phyloP scores from a whole-genome alignment of 35 echinoderm and acorn worm species.

The Hemicentrotus pulcherrimus region DNA sequence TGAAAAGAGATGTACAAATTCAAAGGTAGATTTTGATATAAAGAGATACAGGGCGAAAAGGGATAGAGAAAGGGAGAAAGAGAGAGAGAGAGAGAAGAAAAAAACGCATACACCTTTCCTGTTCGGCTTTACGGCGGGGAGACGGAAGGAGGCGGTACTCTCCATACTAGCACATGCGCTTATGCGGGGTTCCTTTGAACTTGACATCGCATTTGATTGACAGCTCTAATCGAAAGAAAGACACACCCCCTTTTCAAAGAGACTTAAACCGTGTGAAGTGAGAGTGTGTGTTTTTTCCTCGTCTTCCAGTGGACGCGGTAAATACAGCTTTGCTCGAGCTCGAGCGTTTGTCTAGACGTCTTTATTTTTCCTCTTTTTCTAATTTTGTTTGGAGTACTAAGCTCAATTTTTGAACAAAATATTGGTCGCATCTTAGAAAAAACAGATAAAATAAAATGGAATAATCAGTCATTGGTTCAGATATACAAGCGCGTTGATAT shows the following conservation, averaged over 20 bases:
- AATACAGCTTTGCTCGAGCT: background rate
- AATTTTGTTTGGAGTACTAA: background rate
- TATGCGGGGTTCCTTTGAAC: slow-evolving; percentile 49
- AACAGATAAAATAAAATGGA: too few relatives aligned
- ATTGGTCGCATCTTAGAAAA: too few relatives aligned
- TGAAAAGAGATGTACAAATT: too few relatives aligned
- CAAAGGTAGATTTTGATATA: too few relatives aligned
- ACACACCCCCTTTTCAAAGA: slow-evolving; percentile 43
- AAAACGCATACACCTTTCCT: background rate
- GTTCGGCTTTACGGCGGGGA: background rate
- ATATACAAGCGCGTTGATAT: background rate
- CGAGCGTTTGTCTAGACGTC: background rate
- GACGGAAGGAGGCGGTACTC: background rate
- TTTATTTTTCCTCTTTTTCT: background rate
- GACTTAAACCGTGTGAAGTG: background rate
- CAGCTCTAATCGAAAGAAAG: slow-evolving; percentile 1
- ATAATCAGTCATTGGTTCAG: background rate
- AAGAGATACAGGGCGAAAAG: too few relatives aligned
- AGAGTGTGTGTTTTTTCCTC: background rate
- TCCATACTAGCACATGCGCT: background rate
- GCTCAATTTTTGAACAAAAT: background rate
- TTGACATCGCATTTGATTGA: slow-evolving; percentile 27
- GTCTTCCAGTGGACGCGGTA: background rate
- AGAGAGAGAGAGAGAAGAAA: background rate
- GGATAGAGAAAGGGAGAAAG: background rate